phyloP scores from a whole-genome alignment of 2,113 vertebrate species.

The Vimba vimba region DNA sequence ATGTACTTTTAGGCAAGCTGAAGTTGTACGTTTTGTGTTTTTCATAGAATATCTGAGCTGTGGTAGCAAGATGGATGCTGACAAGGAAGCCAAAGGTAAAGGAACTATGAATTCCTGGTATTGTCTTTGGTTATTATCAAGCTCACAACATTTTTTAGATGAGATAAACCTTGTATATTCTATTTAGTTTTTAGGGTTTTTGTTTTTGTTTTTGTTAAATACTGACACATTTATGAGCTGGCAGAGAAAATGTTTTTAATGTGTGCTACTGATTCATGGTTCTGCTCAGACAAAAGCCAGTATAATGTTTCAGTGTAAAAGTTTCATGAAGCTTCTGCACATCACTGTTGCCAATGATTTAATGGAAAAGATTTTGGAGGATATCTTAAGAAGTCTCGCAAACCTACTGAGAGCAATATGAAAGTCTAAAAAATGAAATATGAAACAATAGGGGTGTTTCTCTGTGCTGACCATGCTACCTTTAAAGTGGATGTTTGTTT shows the following conservation, averaged over 20 bases:
- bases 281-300: conserved; percentile 24
- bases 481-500: not conserved
- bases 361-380: not conserved
- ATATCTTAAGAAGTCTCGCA: not conserved
- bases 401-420: not conserved
- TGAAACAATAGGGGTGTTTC: not conserved
- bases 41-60: conserved; percentile 47
- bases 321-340: conserved; percentile 56
- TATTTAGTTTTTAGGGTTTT: not conserved
- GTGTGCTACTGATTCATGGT: not conserved
- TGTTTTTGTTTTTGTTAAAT: not conserved
- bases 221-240: conserved; percentile 52
- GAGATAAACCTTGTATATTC: not conserved
- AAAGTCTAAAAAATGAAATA: not conserved
- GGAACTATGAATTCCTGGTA: not conserved
- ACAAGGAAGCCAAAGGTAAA: conserved; percentile 63
- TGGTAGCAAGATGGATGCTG: conserved; percentile 56
- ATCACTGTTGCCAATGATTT: conserved; percentile 11
- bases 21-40: not conserved
- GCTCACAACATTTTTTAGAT: not conserved
- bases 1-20: not conserved
- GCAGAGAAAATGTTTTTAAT: conserved; percentile 29
- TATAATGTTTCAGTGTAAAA: conserved; percentile 56
- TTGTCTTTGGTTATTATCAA: not conserved
- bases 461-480: not conserved